Base-by-base conservation (phyloP, 2,113 vertebrate species). In the Lagopus leucura region DNA sequence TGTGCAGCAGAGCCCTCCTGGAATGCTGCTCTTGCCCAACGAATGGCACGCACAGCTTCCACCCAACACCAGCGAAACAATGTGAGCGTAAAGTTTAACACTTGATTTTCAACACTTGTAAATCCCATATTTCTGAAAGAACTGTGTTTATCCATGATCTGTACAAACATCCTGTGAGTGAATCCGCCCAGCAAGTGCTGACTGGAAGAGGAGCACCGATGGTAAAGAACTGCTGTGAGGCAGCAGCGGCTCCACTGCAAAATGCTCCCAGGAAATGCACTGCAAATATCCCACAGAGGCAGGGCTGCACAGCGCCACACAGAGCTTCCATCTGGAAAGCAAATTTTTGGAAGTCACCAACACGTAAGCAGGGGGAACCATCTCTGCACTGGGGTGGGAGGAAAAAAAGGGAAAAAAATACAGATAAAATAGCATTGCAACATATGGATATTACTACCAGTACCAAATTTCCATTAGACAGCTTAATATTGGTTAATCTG, bases 261-360 rank as follows among this genome's bases (percentile, higher is more conserved):
- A n/a, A 5, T 0, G 24, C 64, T 76, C 27, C 40, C 28, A n/a
- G 1, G 7, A 47, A 66, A 0, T 0, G 19, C 6, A 28, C 25
- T 60, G 32, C 61, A 45, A 81, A 32, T 1, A 80, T 25, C n/a
- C 43, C 40, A 64, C 47, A 1, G 2, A 71, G 43, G 28, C 42
- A 63, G 28, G 27, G 45, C 57, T 75, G 43, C 75, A 75, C 50
- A 21, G 38, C 50, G 24, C 55, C 76, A 69, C 24, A 34, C 38
- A 64, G 11, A 69, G n/a, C 40, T 47, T 22, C 27, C 21, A n/a
- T 7, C 8, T 8, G 21, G 34, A 63, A 83, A 67, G 42, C 4
- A 34, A 52, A 38, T 38, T 74, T 61, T n/a, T 52, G 69, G 13
- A 32, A 22, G 67, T 57, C 80, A 57, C 32, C 47, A 76, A n/a